Base-by-base conservation (phyloP, 2,113 vertebrate species). In the Calidris pugnax region DNA sequence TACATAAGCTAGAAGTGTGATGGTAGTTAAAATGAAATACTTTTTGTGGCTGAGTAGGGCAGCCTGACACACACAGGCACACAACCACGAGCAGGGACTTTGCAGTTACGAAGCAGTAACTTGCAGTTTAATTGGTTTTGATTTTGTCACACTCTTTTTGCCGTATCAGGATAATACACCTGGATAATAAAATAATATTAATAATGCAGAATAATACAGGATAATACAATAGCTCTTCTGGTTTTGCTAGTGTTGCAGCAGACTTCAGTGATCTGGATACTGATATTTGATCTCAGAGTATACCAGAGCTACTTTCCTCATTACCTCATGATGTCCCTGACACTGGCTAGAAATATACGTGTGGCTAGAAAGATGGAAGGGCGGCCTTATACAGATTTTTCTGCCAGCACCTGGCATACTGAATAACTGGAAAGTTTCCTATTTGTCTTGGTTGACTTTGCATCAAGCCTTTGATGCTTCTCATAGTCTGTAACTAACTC, bases 121-220 rank as follows among this genome's bases (percentile, higher is more conserved):
- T 57, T 67, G 22, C 9, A 60, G 20, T 84, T 94, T 43, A 73
- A 55, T 43, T 67, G 37, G 8, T 91, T 86, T 87, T 57, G 37
- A 66, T 89, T 85, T 87, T 26, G 26, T 55, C 18, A 30, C 20
- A 4, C 8, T 41, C 5, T 8, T 14, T 39, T 79, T 57, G 3
- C 6, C 20, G 1, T 23, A 4, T n/a, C 14, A 55, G 14, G 7
- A 7, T 14, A 69, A 6, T 12, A 6, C 2, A 18, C 2, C 47
- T 48, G 21, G 47, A 22, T 48, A 48, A 48, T 48, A 48, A 21
- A 48, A 22, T 48, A 48, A 48, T 22, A 48, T 48, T 48, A 48
- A 48, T 48, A 48, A 48, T 48, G 12, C 21, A 22, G 47, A 21
- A 22, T 48, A 48, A 48, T 22, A 22, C 10, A 48, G 47, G 47